Conservation (phyloP, 2,888 invertebrate species). For the Nomada flava region DNA sequence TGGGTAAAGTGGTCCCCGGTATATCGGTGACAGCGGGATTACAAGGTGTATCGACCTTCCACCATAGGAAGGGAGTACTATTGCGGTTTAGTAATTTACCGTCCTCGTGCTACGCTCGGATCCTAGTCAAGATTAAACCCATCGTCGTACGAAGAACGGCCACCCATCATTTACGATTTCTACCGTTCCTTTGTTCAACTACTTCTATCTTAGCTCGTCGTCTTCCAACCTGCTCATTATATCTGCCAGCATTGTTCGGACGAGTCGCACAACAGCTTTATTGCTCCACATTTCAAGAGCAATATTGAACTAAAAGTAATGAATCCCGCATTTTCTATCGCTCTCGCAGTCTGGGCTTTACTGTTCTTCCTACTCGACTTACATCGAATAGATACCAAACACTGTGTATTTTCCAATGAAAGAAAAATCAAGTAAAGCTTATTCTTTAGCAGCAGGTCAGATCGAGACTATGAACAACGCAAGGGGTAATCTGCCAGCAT, state of each 20-base stretch:
- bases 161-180: constrained; percentile 22
- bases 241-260: constrained; percentile 1
- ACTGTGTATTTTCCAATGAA: not conserved
- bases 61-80: not conserved
- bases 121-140: constrained; percentile 30
- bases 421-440: not conserved
- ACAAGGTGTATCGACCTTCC: constrained; percentile 55
- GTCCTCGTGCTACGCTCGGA: not conserved
- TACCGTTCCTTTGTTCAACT: constrained; percentile 26
- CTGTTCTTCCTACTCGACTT: too few relatives aligned
- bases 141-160: constrained; percentile 5
- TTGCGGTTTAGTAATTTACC: constrained; percentile 55
- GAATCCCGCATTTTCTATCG: not conserved
- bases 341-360: not conserved
- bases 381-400: too few relatives aligned
- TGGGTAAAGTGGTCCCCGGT: constrained; percentile 2
- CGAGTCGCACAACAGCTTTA: not conserved
- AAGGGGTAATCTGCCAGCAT: constrained; percentile 9
- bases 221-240: not conserved
- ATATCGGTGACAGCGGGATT: constrained; percentile 37
- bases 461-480: constrained; percentile 7
- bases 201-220: constrained; percentile 13
- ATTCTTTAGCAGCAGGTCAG: not conserved
- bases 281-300: not conserved
- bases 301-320: not conserved